phyloP scores from a whole-genome alignment of 2,888 invertebrate species.

The Invenusta paracnida region DNA sequence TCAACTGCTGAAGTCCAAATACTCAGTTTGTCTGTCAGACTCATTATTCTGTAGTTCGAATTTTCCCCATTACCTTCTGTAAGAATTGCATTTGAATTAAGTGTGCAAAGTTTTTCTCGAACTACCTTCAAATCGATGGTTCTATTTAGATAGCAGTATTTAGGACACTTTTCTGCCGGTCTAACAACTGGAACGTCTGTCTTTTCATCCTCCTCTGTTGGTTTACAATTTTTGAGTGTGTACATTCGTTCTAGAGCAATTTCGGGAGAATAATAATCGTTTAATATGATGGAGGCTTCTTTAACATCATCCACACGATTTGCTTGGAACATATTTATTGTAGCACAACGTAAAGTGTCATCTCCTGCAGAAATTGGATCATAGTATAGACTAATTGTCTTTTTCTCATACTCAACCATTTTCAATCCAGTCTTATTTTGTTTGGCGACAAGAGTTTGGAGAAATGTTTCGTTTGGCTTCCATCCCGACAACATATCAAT shows the following conservation, averaged over 20 bases:
- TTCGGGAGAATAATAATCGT: conserved; percentile 37
- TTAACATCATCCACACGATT: conserved; percentile 3
- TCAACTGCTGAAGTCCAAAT: neutral
- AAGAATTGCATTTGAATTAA: neutral
- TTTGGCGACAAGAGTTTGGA: neutral
- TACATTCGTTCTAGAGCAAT: neutral
- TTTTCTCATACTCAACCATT: neutral
- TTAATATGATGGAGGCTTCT: neutral
- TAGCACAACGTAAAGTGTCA: conserved; percentile 8
- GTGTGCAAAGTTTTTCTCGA: neutral
- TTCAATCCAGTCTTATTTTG: neutral
- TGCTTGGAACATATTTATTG: neutral
- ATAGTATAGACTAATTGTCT: conserved; percentile 5
- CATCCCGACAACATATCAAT: conserved; percentile 21
- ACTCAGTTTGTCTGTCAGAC: neutral
- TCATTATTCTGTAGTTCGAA: neutral
- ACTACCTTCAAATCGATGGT: neutral
- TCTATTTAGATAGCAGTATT: neutral
- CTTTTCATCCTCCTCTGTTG: neutral
- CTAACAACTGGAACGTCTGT: neutral
- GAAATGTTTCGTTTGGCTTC: neutral
- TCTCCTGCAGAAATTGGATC: conserved; percentile 15
- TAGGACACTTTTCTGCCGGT: neutral
- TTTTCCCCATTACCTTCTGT: neutral
- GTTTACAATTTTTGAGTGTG: neutral